Base-by-base conservation (phyloP, 2,113 vertebrate genomes). In the Miniopterus natalensis region DNA sequence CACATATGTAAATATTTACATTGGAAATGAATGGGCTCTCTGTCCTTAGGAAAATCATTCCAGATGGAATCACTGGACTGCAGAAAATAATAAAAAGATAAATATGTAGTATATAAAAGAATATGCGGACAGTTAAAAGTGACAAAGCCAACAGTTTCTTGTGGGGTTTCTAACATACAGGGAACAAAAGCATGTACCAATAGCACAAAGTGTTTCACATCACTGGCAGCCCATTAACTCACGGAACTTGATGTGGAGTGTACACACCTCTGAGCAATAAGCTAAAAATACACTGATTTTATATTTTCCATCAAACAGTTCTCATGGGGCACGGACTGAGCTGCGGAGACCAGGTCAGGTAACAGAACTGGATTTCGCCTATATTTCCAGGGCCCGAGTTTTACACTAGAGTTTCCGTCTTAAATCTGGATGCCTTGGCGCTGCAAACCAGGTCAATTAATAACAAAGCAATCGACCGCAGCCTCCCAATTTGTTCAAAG, bases 281-380 rank as follows among this genome's bases (percentile, higher is more conserved):
- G n/a, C 42, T 74, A 45, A 89, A 88, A 90, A 65, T 36, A 65
- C n/a, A 57, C 4, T 78, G 7, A 78, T 55, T 83, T 87, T 31
- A 88, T 65, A 27, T 36, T 88, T 92, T 89, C 45, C 49, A 80
- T 79, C 47, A 85, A 90, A 74, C 21, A 59, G 51, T 45, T 65
- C 4, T 79, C 51, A 15, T 77, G 12, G 23, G 17, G 74, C 55
- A 66, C 42, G 11, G 27, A 84, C 65, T 80, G n/a, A 80, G n/a
- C 9, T 36, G 53, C 70, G 40, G 11, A 73, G 14, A 79, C 8
- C 51, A 8, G 74, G 21, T 51, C 47, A 89, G 6, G 65, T 84
- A 89, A 57, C 20, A 85, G 65, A 94, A 80, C 10, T 84, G 31
- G 25, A 6, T 6, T 25, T 78, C 73, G 8, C 4, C 61, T 84